phyloP scores from a whole-genome alignment of 2,113 vertebrate genomes.

The Ceyx margarethae region DNA sequence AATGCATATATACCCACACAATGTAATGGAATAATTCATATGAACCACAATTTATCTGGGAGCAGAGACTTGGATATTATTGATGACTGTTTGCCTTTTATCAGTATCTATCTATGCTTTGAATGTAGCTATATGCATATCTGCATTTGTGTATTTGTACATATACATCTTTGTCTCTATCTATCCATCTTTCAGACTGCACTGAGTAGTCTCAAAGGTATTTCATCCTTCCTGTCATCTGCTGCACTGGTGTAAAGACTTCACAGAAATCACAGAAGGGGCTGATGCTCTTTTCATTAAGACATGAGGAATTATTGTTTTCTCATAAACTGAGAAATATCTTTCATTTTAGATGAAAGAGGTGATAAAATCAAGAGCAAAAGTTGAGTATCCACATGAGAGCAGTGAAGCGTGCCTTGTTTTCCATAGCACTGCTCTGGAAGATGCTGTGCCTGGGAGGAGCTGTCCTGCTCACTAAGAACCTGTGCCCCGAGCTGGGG shows the following conservation, averaged over 20 bases:
- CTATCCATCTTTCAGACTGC: background rate
- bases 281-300: constrained; percentile 1
- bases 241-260: background rate
- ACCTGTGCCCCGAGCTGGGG: rapidly evolving
- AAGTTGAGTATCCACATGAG: background rate
- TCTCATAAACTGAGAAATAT: background rate
- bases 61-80: background rate
- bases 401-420: rapidly evolving
- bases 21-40: background rate
- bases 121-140: background rate
- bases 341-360: constrained; percentile 29
- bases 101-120: background rate
- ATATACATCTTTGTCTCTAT: background rate
- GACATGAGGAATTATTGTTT: background rate
- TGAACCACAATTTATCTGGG: background rate
- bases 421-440: rapidly evolving
- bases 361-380: background rate
- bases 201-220: background rate
- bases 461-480: background rate
- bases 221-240: background rate
- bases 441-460: background rate
- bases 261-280: background rate
- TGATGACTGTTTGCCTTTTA: background rate
- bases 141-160: background rate
- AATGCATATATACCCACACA: background rate